Evolutionary conservation across 2,113 vertebrate genomes (phyloP), one percentile per base, ranked within the genome.

Genomic region (Macrotis lagotis): DNA sequence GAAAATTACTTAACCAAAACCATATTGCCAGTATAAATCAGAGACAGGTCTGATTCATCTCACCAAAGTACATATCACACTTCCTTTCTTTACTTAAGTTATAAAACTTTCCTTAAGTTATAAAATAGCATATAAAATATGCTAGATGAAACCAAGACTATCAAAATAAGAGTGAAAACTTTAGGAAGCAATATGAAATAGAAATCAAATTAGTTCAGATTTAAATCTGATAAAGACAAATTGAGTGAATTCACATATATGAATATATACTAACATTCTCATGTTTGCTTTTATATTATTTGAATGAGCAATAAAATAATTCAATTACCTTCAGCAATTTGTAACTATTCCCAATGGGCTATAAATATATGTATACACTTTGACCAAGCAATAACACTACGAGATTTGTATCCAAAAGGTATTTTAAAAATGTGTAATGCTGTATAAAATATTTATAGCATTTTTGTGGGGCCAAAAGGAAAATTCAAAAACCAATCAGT

Each of bases 211-310:
- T 90, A 22, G 66, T 48, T 66, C 16, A 49, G 10, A 59, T 48
- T n/a, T 48, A 48, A 47, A 90, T 90, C 22, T 48, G 51, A 51
- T 66, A n/a, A 47, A 52, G 44, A 91, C 51, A 91, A 91, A 12
- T 26, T 91, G 6, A n/a, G 14, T 93, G 48, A 94, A 83, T 26
- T 25, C 25, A 89, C 24, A n/a, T 53, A 96, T 31, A 3, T 91
- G 53, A 89, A 55, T 55, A 0, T 10, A 26, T 25, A 51, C 51
- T 89, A 55, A 93, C 92, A 89, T 93, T 3, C 0, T 25, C 74
- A 51, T 90, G 26, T 4, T 51, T 51, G 52, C 48, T 92, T 94
- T 94, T 96, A 24, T 66, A 49, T 3, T 90, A 90, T 25, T 94
- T 47, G 91, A 48, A 37, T 90, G 19, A 1, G 52, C 28, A 94